These are phyloP conservation scores for Spheniscus humboldti DNA, from an alignment of 2,797 vertebrate genomes.

Conservation along the genomic window DNA sequence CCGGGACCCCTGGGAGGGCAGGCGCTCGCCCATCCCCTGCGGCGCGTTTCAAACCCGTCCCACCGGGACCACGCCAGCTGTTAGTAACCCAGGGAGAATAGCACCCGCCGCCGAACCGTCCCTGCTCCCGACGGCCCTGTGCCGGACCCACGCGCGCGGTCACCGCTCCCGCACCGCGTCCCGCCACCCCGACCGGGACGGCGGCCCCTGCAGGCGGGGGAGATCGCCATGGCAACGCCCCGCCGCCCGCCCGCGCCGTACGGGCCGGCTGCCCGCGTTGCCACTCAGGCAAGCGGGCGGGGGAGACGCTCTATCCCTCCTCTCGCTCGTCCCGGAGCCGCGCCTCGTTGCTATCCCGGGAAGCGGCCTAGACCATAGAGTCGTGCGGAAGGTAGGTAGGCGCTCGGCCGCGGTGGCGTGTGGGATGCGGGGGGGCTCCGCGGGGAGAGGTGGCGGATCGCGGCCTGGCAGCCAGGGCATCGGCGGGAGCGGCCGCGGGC, in stretches of 20 bases:
- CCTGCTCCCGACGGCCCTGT: neutral
- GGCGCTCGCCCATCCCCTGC: neutral
- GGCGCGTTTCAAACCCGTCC: neutral
- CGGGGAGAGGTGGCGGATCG: neutral
- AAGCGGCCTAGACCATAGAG: neutral
- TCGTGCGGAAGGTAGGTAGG: neutral
- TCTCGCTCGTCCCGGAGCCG: neutral
- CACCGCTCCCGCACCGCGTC: neutral
- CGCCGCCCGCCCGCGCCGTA: neutral
- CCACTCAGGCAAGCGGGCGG: neutral
- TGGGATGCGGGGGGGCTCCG: conserved; percentile 29
- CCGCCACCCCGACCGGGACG: neutral
- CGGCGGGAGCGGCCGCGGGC: neutral
- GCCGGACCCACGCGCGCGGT: neutral
- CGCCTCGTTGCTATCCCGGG: rapidly evolving
- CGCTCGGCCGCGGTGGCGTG: neutral
- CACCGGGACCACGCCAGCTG: neutral
- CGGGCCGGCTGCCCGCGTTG: too few species aligned
- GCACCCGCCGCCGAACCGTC: neutral
- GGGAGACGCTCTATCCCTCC: neutral
- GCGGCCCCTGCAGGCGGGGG: neutral
- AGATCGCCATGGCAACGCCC: neutral
- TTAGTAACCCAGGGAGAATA: neutral
- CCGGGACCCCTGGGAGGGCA: neutral
- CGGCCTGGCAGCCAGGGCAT: neutral